Percentiles rank a stretch among this genome's conserved stretches.
Evolutionary conservation across 2,797 vertebrate species (phyloP).

Genomic region (Orestias chungarensis): DNA sequence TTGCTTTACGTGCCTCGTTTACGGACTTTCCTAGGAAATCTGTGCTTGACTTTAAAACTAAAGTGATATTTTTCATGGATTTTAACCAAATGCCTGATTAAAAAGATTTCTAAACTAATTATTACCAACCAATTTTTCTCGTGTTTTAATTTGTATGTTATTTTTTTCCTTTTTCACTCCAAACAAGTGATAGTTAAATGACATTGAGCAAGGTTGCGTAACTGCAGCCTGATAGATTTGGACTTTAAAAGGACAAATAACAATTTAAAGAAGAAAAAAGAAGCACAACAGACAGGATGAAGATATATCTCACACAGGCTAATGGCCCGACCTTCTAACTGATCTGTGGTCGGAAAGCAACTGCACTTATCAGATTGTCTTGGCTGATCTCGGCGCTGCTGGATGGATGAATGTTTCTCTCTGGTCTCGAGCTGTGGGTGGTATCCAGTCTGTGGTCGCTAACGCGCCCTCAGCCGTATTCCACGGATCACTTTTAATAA

Average conservation of each 20-base stretch:
- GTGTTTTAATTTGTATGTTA: background rate
- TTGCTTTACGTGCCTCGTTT: slow-evolving; percentile 9
- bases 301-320: slow-evolving; percentile 42
- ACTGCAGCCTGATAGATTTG: background rate
- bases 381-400: slow-evolving; percentile 40
- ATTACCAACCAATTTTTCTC: background rate
- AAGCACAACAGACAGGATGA: slow-evolving; percentile 7
- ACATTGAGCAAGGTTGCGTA: slow-evolving; percentile 12
- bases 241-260: background rate
- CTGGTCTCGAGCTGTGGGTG: slow-evolving; percentile 25
- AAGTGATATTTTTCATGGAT: background rate
- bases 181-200: slow-evolving; percentile 14
- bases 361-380: slow-evolving; percentile 55
- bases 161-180: background rate
- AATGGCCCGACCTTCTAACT: slow-evolving; percentile 32
- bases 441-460: slow-evolving; percentile 16
- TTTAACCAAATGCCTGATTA: background rate
- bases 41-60: background rate
- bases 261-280: background rate
- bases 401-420: slow-evolving; percentile 17
- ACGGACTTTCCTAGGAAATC: slow-evolving; percentile 17
- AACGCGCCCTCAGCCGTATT: slow-evolving; percentile 2
- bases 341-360: slow-evolving; percentile 40
- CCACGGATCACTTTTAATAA: slow-evolving; percentile 8
- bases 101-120: background rate